phyloP scores from a whole-genome alignment of 2,888 invertebrate species.

The Xestobium rufovillosum region DNA sequence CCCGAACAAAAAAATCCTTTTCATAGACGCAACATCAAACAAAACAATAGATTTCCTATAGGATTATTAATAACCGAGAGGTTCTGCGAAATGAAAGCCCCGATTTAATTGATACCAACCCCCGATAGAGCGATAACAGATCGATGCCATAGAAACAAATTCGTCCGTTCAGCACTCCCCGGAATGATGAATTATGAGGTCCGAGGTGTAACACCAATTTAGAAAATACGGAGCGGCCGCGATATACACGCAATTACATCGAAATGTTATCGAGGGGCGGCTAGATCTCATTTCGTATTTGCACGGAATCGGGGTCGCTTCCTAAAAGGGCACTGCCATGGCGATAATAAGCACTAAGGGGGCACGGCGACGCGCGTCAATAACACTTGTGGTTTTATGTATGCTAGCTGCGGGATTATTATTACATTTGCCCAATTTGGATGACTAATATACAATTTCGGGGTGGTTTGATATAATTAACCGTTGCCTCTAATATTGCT shows the following conservation, averaged over 20 bases:
- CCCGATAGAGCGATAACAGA: slow-evolving; percentile 2
- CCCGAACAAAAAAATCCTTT: too few relatives aligned
- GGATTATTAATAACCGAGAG: too few relatives aligned
- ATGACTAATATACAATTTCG: too few relatives aligned
- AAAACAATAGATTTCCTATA: too few relatives aligned
- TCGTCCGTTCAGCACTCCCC: neutral
- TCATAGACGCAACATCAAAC: too few relatives aligned
- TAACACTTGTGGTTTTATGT: slow-evolving; percentile 3
- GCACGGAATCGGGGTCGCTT: slow-evolving; percentile 7
- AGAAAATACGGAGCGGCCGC: slow-evolving; percentile 1
- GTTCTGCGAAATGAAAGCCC: too few relatives aligned
- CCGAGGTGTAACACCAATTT: neutral
- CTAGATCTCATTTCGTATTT: slow-evolving; percentile 17
- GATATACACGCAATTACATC: slow-evolving; percentile 1
- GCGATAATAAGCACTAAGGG: neutral
- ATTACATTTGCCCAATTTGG: too few relatives aligned
- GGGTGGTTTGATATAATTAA: too few relatives aligned
- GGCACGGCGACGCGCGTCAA: slow-evolving; percentile 3
- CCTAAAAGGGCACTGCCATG: slow-evolving; percentile 3
- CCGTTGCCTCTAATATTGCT: too few relatives aligned
- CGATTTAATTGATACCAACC: slow-evolving; percentile 1
- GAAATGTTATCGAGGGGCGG: neutral
- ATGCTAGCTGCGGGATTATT: too few relatives aligned
- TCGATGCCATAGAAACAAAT: slow-evolving; percentile 1
- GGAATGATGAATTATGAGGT: neutral